Base-by-base conservation (phyloP, 2,113 vertebrate species). In the Oplegnathus fasciatus region DNA sequence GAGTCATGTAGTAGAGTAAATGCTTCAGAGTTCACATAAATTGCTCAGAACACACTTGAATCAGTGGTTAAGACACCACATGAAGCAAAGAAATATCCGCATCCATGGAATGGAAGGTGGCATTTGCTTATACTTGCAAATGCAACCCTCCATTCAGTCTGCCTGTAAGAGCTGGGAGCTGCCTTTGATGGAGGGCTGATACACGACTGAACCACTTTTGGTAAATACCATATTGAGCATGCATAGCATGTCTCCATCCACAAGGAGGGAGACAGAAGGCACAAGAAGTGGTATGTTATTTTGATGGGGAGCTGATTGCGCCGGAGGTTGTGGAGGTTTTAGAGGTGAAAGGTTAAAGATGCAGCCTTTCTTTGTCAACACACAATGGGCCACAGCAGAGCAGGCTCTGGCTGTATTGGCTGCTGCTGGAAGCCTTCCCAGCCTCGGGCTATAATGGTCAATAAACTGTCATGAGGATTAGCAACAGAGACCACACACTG, bases 311-410 rank as follows among this genome's bases (percentile, higher is more conserved):
- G 88, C 92, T 88, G 95, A 93, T 88, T 93, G 89, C 58, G 60
- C 65, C 58, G 50, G 72, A 93, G 89, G 90, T 93, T 93, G 75
- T 82, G 64, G 83, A 91, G 93, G 86, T 92, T 92, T 86, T 85
- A 75, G 73, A 83, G 90, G 92, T 92, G 86, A 94, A 94, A 91
- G 91, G 94, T 95, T 92, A 94, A 95, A 95, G 91, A 94, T 93
- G 86, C 80, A 66, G 78, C 85, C 86, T 93, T 80, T 90, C 90
- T 93, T 94, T 94, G 91, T 94, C 89, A 80, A 62, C 78, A 91
- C 84, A 94, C 91, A 93, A 87, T 91, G 82, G 89, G 84, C 85
- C 89, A 9, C 73, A 69, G 88, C 70, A 2, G 83, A 84, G 85
- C 85, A 87, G 87, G 84, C 90, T 84, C 80, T 42, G 48, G 84